phyloP scores from a whole-genome alignment of 2,797 vertebrate species.

The Thripadectes ignobilis region DNA sequence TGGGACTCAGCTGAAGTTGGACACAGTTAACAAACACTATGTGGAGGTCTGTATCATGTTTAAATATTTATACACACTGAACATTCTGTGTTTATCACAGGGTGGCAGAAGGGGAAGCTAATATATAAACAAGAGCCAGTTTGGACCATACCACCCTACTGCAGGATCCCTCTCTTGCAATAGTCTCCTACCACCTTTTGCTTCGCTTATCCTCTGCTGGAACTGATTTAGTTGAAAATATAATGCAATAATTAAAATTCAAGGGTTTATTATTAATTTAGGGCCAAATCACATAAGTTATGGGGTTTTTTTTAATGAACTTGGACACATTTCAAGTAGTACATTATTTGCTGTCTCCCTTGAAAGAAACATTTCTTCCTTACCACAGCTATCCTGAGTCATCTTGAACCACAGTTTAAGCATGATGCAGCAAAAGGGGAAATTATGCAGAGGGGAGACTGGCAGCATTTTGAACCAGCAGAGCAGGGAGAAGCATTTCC shows the following conservation, averaged over 20 bases:
- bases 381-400: background rate
- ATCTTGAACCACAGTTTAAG: background rate
- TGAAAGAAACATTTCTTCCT: background rate
- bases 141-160: background rate
- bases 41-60: background rate
- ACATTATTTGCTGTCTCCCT: background rate
- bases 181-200: background rate
- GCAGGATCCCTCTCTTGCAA: background rate
- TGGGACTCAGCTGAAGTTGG: background rate
- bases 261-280: background rate
- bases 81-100: background rate
- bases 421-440: background rate
- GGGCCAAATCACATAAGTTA: background rate
- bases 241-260: background rate
- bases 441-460: background rate
- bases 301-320: fast-evolving
- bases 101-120: background rate
- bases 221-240: background rate
- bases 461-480: background rate
- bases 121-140: background rate
- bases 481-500: background rate
- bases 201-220: background rate
- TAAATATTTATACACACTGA: background rate
- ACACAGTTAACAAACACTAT: background rate
- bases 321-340: background rate